phyloP scores from a whole-genome alignment of 2,797 vertebrate species.

The Apodemus agrarius region DNA sequence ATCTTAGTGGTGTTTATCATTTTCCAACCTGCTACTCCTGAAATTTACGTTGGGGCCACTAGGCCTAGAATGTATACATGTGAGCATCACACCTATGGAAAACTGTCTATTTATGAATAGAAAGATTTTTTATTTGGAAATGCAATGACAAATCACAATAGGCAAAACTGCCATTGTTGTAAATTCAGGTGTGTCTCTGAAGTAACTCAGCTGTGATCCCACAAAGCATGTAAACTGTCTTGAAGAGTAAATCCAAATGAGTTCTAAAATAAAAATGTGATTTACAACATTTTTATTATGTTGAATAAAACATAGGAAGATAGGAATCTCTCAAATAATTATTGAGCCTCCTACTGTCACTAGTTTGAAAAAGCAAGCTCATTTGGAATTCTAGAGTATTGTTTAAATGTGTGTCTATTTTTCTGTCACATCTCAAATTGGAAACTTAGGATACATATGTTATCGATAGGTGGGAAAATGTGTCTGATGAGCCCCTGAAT shows the following conservation, averaged over 20 bases:
- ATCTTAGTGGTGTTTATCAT: background rate
- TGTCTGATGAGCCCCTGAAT: slow-evolving; percentile 53
- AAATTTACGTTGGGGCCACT: background rate
- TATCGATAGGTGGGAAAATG: slow-evolving; percentile 55
- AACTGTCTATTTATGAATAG: background rate
- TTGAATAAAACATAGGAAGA: too few species aligned
- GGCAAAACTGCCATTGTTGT: slow-evolving; percentile 19
- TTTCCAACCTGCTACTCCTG: background rate
- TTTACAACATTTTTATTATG: too few species aligned
- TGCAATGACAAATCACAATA: slow-evolving; percentile 30
- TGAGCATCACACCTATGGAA: background rate
- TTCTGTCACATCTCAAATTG: slow-evolving; percentile 55
- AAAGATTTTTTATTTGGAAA: background rate
- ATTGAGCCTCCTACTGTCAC: slow-evolving; percentile 20
- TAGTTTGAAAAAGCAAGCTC: slow-evolving; percentile 62
- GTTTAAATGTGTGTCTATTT: slow-evolving; percentile 63
- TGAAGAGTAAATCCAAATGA: slow-evolving; percentile 52
- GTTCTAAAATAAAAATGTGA: slow-evolving; percentile 46
- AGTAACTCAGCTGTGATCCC: background rate
- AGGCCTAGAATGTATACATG: background rate
- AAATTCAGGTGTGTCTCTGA: slow-evolving; percentile 35
- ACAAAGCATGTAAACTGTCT: slow-evolving; percentile 23
- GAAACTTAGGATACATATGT: slow-evolving; percentile 36
- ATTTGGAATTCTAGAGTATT: slow-evolving; percentile 63
- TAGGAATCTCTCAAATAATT: slow-evolving; percentile 64